Conservation (phyloP, 2,797 vertebrate species). For the Myiotriccus ornatus region DNA sequence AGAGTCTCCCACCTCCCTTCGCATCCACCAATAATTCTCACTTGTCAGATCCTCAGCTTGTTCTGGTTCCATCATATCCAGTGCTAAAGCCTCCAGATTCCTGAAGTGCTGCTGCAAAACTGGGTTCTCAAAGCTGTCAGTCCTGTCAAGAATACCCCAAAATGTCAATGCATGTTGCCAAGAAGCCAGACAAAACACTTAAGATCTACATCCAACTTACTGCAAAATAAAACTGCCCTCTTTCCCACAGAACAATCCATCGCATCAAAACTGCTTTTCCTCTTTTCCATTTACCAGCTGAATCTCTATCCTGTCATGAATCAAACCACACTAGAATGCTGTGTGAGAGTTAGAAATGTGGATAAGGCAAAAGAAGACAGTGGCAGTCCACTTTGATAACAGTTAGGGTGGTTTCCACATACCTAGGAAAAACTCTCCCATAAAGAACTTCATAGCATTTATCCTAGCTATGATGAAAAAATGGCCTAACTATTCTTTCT, state of each 20-base stretch:
- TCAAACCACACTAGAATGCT: neutral
- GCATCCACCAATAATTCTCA: conserved; percentile 69
- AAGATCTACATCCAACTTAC: neutral
- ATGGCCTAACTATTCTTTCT: neutral
- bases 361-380: neutral
- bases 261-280: neutral
- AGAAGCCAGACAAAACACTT: neutral
- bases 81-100: conserved; percentile 93
- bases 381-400: neutral
- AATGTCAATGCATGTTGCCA: neutral
- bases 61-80: conserved; percentile 88
- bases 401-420: neutral
- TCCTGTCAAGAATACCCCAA: conserved; percentile 75
- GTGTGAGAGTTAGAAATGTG: neutral
- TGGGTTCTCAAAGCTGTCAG: conserved; percentile 93
- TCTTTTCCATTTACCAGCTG: neutral
- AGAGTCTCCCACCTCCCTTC: neutral
- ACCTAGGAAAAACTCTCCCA: neutral
- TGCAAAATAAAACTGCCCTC: neutral
- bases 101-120: conserved; percentile 91
- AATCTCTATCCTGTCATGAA: neutral
- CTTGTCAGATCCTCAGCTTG: conserved; percentile 88
- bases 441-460: neutral
- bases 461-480: neutral
- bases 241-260: neutral